Evolutionary conservation across 2,888 invertebrate genomes (phyloP).

Genomic region (Homarus gammarus): DNA sequence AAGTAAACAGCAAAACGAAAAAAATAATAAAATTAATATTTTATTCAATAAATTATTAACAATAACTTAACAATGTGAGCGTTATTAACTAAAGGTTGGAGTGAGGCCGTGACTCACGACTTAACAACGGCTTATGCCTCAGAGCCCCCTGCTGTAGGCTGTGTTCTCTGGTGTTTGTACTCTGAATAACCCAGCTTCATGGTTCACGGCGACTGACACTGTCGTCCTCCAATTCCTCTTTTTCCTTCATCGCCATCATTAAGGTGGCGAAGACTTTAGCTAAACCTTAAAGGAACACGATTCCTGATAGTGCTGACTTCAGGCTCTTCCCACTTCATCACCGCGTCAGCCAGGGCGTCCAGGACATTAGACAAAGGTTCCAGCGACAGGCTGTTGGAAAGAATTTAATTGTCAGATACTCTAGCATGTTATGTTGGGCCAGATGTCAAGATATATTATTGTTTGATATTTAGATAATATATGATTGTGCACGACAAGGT

Average conservation of each 20-base stretch:
- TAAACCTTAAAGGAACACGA: not conserved
- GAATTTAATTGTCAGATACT: not conserved
- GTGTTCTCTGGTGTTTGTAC: not conserved
- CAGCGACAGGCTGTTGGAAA: slow-evolving; percentile 29
- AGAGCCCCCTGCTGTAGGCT: not conserved
- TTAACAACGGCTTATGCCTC: no score
- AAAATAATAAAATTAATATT: no score
- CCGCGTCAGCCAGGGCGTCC: slow-evolving; percentile 49
- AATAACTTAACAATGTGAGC: no score
- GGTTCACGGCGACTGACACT: not conserved
- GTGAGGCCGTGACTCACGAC: no score
- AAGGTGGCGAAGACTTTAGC: not conserved
- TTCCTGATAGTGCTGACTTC: not conserved
- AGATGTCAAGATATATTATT: no score
- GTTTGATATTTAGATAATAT: no score
- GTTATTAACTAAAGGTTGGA: no score
- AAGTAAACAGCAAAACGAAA: no score
- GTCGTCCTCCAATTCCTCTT: not conserved
- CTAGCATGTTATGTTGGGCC: not conserved
- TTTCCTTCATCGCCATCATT: not conserved
- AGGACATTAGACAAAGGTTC: slow-evolving; percentile 49
- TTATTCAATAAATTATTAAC: no score
- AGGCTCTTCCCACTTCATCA: slow-evolving; percentile 47
- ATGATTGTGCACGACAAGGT: no score
- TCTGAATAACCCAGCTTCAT: not conserved